Percentiles rank a stretch among this genome's conserved stretches.
phyloP scores from a whole-genome alignment of 1,140 invertebrate species.

The Lethrus apterus region DNA sequence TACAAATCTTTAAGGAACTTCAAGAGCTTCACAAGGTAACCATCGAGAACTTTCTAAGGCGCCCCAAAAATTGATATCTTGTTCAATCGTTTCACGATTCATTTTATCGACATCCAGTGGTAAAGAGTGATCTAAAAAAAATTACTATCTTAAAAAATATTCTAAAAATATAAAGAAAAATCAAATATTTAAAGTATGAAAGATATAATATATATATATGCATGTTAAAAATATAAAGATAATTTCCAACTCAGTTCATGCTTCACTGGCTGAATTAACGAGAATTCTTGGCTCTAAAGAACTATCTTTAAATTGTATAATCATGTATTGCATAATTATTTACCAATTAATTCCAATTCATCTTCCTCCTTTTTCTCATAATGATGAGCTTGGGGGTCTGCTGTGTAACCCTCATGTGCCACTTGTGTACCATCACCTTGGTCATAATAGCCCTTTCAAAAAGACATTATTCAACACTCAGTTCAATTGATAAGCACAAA shows the following conservation, averaged over 20 bases:
- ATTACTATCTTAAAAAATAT: too few species aligned
- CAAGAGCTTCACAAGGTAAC: slow-evolving; percentile 57
- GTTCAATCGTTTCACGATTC: slow-evolving; percentile 65
- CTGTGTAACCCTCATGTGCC: slow-evolving; percentile 23
- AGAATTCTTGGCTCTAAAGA: too few species aligned
- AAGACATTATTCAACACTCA: background rate
- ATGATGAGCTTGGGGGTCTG: slow-evolving; percentile 19
- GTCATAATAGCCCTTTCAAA: slow-evolving; percentile 43
- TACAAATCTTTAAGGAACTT: slow-evolving; percentile 38
- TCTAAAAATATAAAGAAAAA: too few species aligned
- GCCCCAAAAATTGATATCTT: slow-evolving; percentile 70
- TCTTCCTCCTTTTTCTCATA: slow-evolving; percentile 40
- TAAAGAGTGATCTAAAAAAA: slow-evolving; percentile 61
- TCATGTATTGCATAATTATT: slow-evolving; percentile 15
- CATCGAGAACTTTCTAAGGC: slow-evolving; percentile 73
- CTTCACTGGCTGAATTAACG: too few species aligned
- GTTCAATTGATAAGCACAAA: background rate
- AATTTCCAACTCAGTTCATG: too few species aligned
- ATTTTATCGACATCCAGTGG: slow-evolving; percentile 64
- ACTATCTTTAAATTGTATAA: too few species aligned
- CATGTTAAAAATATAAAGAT: too few species aligned
- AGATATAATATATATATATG: too few species aligned
- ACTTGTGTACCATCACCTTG: slow-evolving; percentile 37
- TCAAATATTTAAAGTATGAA: too few species aligned
- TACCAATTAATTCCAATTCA: slow-evolving; percentile 57